Base-by-base conservation (phyloP, 2,797 vertebrate genomes). In the Cyprinella venusta region DNA sequence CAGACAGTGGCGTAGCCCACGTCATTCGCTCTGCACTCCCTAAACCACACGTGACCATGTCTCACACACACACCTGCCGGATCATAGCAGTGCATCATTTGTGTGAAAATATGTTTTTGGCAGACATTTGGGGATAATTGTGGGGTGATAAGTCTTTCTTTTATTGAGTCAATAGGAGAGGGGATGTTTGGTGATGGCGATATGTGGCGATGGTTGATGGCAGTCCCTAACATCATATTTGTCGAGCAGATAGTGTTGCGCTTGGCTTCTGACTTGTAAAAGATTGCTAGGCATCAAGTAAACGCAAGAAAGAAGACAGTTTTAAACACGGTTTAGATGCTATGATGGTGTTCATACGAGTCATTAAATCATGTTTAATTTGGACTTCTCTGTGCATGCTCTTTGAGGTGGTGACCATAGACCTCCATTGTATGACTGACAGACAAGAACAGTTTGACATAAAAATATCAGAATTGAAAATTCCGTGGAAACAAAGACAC, bases 181-280 rank as follows among this genome's bases (percentile, higher is more conserved):
- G 45, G 71, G 26, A 6, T 85, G 63, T 38, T 80, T 38, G 85
- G 80, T 87, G 79, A 90, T 90, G 30, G 2, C 36, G 36, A 45
- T 68, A 76, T 83, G 56, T 88, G 88, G n/a, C 36, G 8, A 85
- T 63, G 19, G 15, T 52, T 89, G 83, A 91, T 89, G 88, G 89
- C 82, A 78, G 81, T 69, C 40, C 48, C 50, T 59, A 33, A 52
- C 8, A 2, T 82, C 42, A 38, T 79, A 52, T 75, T 88, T 82
- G 70, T 2, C 2, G 26, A 30, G 26, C 26, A 30, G 26, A 30
- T 30, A 33, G 48, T 33, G 52, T 16, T 45, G 69, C 38, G 18
- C 5, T 16, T n/a, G n/a, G 24, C 13, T 63, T 80, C 59, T 76
- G 26, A 19, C 56, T 85, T 16, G 38, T 12, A 65, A 45, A 15